Base-by-base conservation (phyloP, 2,797 vertebrate genomes). In the Ibycter americanus region DNA sequence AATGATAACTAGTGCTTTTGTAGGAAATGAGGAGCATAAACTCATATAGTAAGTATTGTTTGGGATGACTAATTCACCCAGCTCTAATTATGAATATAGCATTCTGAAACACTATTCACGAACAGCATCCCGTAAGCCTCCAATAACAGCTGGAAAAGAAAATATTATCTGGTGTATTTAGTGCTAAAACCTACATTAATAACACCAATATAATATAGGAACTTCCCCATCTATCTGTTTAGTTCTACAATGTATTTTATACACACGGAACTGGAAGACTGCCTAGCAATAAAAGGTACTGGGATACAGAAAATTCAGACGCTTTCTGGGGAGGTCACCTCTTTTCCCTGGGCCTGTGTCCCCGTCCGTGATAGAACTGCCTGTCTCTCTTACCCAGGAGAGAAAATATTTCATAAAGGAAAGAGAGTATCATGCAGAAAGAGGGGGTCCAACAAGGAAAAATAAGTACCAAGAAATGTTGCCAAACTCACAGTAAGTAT, bases 31-130 rank as follows among this genome's bases (percentile, higher is more conserved):
- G 23, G 19, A 84, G 32, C 29, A 58, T 38, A 72, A 81, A 88
- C 83, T 77, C 31, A 25, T n/a, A 46, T n/a, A 46, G 31, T 46
- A 63, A 85, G 36, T 67, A 56, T 38, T 42, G 9, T 65, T 65
- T 76, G 46, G 36, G 56, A 38, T 78, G 18, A 94, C 81, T 65
- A 86, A 86, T 74, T 93, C 23, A 72, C 21, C 26, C 34, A 78
- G n/a, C 15, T 81, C 77, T 91, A 68, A 74, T 63, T 78, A 31
- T 4, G 21, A 90, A 23, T n/a, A 49, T 0, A 1, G 16, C 1
- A 0, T 27, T 54, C 38, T 61, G 52, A 55, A 81, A 83, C 6
- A 8, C 38, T 65, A 4, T 47, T 74, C 56, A 38, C 22, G 40
- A 83, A 52, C 42, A 74, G 4, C 4, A 81, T n/a, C 21, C 65